Base-by-base conservation (phyloP, 2,888 invertebrate species). In the Thelaira solivaga region DNA sequence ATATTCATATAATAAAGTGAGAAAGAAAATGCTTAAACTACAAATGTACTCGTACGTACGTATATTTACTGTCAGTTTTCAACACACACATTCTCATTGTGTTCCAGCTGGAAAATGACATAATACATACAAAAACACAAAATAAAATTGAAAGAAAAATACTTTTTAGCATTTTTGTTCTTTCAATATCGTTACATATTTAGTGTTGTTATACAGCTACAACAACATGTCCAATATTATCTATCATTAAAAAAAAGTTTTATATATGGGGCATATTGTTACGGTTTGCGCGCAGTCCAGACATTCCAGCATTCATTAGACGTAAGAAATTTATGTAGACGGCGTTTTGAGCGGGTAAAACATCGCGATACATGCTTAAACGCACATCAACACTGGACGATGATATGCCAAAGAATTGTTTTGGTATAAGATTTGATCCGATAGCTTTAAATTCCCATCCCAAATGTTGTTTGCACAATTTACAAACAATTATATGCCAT, bases 371-470 rank as follows among this genome's bases (percentile, higher is more conserved):
- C 22, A 80, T 80, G 5, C 81, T 73, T 31, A 81, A 83, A 20
- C 85, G 85, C 41, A 89, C 89, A 26, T 90, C 88, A 18, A 92
- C 89, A 81, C 90, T 91, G 69, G 90, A 90, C 3, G 93, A 90
- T 4, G 93, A 92, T 29, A 95, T 88, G 18, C 94, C 95, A 90
- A 92, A 95, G 86, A 95, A 95, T 59, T 90, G 90, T 65, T 90
- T 89, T 1, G 95, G 95, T 69, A 90, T 90, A 59, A 95, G 88
- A 81, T 91, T 90, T 36, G 89, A 89, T 45, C 90, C 87, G 5
- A 90, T 90, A 0, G 94, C 93, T n/a, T 92, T 93, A 85, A 95
- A 96, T 83, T 91, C 91, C 96, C 96, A 96, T 2, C 96, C 96
- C 82, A 95, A 90, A 85, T 96, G 96, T 47, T 89, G 90, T 45